Evolutionary conservation across 2,797 vertebrate genomes (phyloP), one percentile per base, ranked within the genome.

Genomic region (Spondyliosoma cantharus): DNA sequence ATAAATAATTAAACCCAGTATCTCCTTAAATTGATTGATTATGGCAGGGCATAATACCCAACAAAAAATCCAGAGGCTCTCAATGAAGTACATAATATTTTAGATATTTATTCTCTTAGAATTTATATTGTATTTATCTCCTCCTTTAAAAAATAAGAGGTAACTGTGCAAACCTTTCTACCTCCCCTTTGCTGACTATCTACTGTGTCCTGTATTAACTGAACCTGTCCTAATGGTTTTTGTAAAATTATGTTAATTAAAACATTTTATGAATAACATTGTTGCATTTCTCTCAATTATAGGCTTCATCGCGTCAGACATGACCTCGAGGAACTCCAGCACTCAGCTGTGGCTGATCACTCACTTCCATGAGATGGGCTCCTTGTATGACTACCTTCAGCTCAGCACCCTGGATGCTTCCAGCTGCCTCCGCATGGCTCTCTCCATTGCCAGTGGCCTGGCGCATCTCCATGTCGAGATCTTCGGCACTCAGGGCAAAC

Each of bases 311-410:
- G 98, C 97, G 0, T 99, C 98, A 0, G 98, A 99, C 71, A 99
- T 99, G 98, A 99, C 98, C 0, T 99, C 98, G 3, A 95, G 98
- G 83, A 98, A 99, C 95, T 99, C 98, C 11, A 99, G 98, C 50
- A 99, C 98, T 14, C 98, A 99, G 94, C 48, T 99, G 86, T 99
- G 98, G 98, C 90, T 99, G 17, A 99, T 99, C 77, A 99, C 98
- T 4, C 98, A 99, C 94, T 99, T 96, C 90, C 98, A 99, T 0
- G 97, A 99, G 88, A 96, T 98, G 97, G 98, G 98, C 52, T 99
- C 98, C 0, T 90, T 99, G 80, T 99, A 99, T 0, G 98, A 99
- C 90, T 97, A 99, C 80, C 96, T 99, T 54, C 98, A 99, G 90
- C 96, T 98, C 53, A 98, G 95, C 53, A 99, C 97, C 0, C 93